A percentile compares a stretch with the other conserved stretches of the same genome.
Conservation (phyloP, 2,888 invertebrate species). For the Stenurella melanura region DNA sequence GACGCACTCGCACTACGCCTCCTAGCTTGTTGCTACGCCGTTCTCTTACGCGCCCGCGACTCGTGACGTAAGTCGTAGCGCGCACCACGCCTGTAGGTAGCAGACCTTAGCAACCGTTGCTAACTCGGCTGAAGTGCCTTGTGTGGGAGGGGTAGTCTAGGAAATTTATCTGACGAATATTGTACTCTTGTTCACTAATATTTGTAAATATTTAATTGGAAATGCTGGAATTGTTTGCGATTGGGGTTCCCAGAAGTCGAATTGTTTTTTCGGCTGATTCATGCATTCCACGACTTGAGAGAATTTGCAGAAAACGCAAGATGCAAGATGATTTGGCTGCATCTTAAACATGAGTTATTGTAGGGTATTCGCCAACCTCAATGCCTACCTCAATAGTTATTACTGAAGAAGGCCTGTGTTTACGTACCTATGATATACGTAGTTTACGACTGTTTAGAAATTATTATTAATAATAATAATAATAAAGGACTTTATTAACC, state of each 20-base stretch:
- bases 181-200: conserved; percentile 32
- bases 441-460: too few relatives aligned
- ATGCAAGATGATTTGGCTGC: background rate
- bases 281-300: background rate
- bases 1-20: background rate
- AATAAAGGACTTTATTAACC: too few relatives aligned
- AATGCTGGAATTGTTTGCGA: conserved; percentile 29
- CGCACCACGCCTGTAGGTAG: conserved; percentile 59
- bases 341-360: background rate
- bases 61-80: conserved; percentile 47
- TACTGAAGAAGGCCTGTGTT: too few relatives aligned
- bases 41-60: conserved; percentile 39
- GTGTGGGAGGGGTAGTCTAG: conserved; percentile 39
- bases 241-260: conserved; percentile 35
- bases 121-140: conserved; percentile 53
- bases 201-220: conserved; percentile 47
- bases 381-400: too few relatives aligned
- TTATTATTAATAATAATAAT: too few relatives aligned
- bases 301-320: background rate
- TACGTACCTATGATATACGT: too few relatives aligned
- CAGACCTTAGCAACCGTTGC: conserved; percentile 68
- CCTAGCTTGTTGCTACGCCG: conserved; percentile 16
- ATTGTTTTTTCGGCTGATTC: conserved; percentile 14
- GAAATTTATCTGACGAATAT: conserved; percentile 44
- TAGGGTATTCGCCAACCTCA: too few relatives aligned